phyloP scores from a whole-genome alignment of 2,888 invertebrate species.

The Zhuqinia jingwanae region DNA sequence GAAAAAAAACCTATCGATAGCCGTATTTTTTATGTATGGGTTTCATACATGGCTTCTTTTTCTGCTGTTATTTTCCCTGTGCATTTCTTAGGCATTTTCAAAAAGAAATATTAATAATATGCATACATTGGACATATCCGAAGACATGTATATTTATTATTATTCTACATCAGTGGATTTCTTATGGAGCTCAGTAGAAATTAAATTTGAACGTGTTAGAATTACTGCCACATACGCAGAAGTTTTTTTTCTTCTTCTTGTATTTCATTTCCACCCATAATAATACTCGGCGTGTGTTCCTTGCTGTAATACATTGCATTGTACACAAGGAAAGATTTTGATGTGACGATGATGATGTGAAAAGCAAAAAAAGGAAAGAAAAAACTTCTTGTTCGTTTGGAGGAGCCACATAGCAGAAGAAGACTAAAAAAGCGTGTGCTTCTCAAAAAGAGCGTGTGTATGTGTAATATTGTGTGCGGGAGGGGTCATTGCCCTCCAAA shows the following conservation, averaged over 20 bases:
- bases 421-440: constrained; percentile 50
- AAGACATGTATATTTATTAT: neutral
- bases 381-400: too few relatives aligned
- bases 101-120: too few relatives aligned
- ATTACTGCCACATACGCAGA: constrained; percentile 34
- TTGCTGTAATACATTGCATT: too few relatives aligned
- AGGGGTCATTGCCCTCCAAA: constrained; percentile 65
- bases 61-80: neutral
- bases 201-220: constrained; percentile 45
- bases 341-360: too few relatives aligned
- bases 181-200: neutral
- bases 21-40: too few relatives aligned
- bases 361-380: too few relatives aligned
- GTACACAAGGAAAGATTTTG: too few relatives aligned
- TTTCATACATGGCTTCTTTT: constrained; percentile 8
- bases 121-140: neutral
- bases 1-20: too few relatives aligned
- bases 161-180: constrained; percentile 18
- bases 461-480: constrained; percentile 58
- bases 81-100: too few relatives aligned
- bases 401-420: neutral
- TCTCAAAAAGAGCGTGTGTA: constrained; percentile 44
- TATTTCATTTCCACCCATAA: neutral
- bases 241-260: neutral
- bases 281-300: too few relatives aligned